Percentiles rank a stretch among this genome's conserved stretches.
Conservation (phyloP, 1,140 invertebrate genomes). For the Panagrolaimus sp. region DNA sequence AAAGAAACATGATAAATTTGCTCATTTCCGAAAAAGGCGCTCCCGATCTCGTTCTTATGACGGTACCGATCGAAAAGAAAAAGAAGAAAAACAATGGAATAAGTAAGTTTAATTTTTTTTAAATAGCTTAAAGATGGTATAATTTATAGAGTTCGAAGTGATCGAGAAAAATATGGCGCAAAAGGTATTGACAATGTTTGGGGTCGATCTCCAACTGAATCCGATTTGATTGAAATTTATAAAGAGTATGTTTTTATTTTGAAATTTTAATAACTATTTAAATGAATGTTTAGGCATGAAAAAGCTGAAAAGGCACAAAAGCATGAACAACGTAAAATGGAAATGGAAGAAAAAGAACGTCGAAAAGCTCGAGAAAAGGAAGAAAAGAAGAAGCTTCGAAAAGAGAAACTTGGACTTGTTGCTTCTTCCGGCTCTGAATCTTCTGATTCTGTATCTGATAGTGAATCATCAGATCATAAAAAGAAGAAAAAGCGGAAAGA, state of each 20-base stretch:
- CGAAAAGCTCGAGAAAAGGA: conserved; percentile 19
- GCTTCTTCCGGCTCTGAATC: conserved; percentile 16
- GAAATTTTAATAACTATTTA: not conserved
- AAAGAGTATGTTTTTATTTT: conserved; percentile 35
- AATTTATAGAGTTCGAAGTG: conserved; percentile 37
- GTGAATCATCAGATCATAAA: not conserved
- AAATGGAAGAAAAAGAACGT: conserved; percentile 30
- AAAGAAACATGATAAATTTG: conserved; percentile 8
- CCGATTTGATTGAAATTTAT: conserved; percentile 46
- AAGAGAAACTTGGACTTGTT: not conserved
- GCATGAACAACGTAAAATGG: conserved; percentile 33
- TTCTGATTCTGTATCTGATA: conserved; percentile 16
- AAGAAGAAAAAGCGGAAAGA: conserved; percentile 40
- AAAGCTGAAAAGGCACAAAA: conserved; percentile 28
- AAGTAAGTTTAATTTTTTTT: conserved; percentile 27
- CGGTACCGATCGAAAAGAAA: conserved; percentile 23
- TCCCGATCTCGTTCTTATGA: conserved; percentile 6
- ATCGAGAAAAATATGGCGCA: conserved; percentile 37
- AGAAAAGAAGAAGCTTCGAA: conserved; percentile 19
- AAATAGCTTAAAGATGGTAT: not conserved
- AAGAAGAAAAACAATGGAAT: conserved; percentile 39
- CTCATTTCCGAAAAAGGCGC: conserved; percentile 1
- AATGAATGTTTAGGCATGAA: conserved; percentile 36
- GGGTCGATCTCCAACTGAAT: conserved; percentile 48
- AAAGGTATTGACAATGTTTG: conserved; percentile 42